These are phyloP conservation scores for Chelonus insularis DNA, from an alignment of 1,140 invertebrate genomes.

Conservation along the genomic window DNA sequence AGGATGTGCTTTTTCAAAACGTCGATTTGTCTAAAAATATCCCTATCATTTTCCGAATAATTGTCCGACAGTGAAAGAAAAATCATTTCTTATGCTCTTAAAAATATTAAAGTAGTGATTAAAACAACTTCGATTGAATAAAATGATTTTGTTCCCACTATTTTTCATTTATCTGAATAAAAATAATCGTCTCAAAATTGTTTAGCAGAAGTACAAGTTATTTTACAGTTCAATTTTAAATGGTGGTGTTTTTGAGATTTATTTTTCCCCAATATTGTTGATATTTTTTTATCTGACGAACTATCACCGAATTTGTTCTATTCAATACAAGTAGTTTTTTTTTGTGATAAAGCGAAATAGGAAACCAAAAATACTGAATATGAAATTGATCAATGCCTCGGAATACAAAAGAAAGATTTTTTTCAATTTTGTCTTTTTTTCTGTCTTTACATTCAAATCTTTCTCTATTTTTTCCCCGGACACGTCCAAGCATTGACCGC, in stretches of 20 bases:
- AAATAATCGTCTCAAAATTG: too few relatives aligned
- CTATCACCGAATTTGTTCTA: not conserved
- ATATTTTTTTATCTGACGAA: too few relatives aligned
- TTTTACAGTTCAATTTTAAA: too few relatives aligned
- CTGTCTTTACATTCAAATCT: not conserved
- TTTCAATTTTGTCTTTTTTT: not conserved
- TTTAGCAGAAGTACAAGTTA: too few relatives aligned
- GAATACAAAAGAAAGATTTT: not conserved
- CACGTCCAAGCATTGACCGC: constrained; percentile 2
- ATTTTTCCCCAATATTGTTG: too few relatives aligned
- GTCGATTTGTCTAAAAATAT: constrained; percentile 18
- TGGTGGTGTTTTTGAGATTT: too few relatives aligned
- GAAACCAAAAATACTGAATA: not conserved
- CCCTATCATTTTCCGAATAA: constrained; percentile 7
- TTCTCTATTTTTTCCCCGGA: not conserved
- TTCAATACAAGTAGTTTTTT: constrained; percentile 33
- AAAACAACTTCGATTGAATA: too few relatives aligned
- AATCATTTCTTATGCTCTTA: not conserved
- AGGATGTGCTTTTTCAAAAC: constrained; percentile 15
- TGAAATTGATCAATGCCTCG: not conserved
- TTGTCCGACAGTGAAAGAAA: constrained; percentile 1
- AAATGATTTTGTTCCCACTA: too few relatives aligned
- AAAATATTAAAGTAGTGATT: too few relatives aligned
- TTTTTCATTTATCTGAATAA: too few relatives aligned
- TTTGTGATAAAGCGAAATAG: constrained; percentile 10